Evolutionary conservation across 92 coral and sea anemone species (phyloP).

Genomic region (Diadumene lineata): DNA sequence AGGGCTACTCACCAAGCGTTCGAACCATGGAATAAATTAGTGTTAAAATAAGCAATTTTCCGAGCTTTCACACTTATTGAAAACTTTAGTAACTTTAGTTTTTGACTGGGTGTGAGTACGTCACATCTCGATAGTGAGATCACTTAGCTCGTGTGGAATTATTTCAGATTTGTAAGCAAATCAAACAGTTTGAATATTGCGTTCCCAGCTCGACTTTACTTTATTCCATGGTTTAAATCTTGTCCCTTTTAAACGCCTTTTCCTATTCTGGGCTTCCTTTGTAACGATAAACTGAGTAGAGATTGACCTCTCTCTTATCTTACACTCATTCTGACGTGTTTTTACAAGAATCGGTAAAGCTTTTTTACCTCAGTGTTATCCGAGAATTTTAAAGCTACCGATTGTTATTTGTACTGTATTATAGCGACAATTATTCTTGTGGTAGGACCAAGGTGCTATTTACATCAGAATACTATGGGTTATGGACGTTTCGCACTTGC

Average conservation of each 20-base stretch:
- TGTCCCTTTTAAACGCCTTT: background rate
- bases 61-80: too few species aligned
- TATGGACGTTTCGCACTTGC: slow-evolving; percentile 12
- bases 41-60: too few species aligned
- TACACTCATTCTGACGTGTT: too few species aligned
- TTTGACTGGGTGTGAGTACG: too few species aligned
- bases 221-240: background rate
- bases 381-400: slow-evolving; percentile 11
- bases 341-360: too few species aligned
- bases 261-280: too few species aligned
- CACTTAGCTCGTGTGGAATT: too few species aligned
- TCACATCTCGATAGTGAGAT: too few species aligned
- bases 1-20: background rate
- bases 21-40: background rate
- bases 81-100: too few species aligned
- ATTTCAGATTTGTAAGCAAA: too few species aligned
- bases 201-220: background rate
- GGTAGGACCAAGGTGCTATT: background rate
- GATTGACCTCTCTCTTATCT: too few species aligned
- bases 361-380: background rate
- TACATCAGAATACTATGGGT: background rate
- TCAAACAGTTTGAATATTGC: background rate
- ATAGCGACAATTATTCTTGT: background rate
- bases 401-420: background rate
- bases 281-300: too few species aligned